A percentile compares a stretch with the other conserved stretches of the same genome.
phyloP scores from a whole-genome alignment of 2,797 vertebrate genomes.

The Pampus argenteus region DNA sequence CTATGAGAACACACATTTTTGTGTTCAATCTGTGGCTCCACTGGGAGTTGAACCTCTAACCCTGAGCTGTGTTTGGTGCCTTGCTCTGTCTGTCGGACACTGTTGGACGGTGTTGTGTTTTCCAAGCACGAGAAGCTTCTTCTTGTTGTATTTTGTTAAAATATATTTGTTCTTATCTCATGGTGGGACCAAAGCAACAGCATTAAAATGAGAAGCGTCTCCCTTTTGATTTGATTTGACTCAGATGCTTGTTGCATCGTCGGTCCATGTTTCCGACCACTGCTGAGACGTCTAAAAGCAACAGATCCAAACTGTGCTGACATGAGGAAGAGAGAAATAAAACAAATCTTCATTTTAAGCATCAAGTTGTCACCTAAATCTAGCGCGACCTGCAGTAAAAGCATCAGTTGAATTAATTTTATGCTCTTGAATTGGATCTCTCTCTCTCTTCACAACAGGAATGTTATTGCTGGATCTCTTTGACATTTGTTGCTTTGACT shows the following conservation, averaged over 20 bases:
- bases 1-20: constrained; percentile 22
- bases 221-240: background rate
- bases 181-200: background rate
- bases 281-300: too few relatives aligned
- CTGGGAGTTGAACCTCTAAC: constrained; percentile 47
- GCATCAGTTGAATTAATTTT: background rate
- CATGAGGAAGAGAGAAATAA: too few relatives aligned
- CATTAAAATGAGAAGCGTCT: background rate
- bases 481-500: background rate
- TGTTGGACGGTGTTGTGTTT: constrained; percentile 2
- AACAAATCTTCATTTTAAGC: too few relatives aligned
- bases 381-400: too few relatives aligned
- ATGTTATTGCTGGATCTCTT: constrained; percentile 13
- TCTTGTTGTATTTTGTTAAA: constrained; percentile 1
- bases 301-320: too few relatives aligned
- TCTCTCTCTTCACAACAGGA: background rate
- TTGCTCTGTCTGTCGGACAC: constrained; percentile 13
- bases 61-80: constrained; percentile 23
- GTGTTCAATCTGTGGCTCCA: constrained; percentile 20
- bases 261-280: background rate
- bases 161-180: background rate
- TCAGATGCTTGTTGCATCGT: background rate
- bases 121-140: background rate
- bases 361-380: too few relatives aligned
- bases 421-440: background rate